Evolutionary conservation across 2,797 vertebrate genomes (phyloP).

Genomic region (Tokudaia tokunoshimensis): DNA sequence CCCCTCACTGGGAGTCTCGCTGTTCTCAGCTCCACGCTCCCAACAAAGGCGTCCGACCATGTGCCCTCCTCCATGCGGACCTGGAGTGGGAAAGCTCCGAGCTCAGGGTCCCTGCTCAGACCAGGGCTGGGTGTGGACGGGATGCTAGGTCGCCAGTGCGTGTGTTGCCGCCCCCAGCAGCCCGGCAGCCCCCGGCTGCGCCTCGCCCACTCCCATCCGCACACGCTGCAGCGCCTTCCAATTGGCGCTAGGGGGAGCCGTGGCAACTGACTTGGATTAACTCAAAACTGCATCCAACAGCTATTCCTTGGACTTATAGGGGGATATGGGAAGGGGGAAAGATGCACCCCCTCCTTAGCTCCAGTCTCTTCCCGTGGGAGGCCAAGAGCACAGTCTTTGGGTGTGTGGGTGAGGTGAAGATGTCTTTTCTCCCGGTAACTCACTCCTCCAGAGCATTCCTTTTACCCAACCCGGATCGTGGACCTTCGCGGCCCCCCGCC

Average conservation of each 20-base stretch:
- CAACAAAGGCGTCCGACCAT: conserved; percentile 78
- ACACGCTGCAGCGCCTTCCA: conserved; percentile 38
- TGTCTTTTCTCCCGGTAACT: conserved; percentile 53
- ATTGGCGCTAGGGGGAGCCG: conserved; percentile 86
- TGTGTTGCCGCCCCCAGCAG: neutral
- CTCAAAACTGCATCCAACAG: conserved; percentile 29
- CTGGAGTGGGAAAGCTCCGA: neutral
- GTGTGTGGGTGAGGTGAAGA: conserved; percentile 43
- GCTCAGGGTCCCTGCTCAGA: neutral
- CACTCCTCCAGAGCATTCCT: neutral
- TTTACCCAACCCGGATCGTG: neutral
- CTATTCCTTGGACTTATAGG: conserved; percentile 52
- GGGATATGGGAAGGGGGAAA: conserved; percentile 21
- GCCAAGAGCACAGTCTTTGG: conserved; percentile 50
- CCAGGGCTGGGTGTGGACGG: neutral
- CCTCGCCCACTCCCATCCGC: conserved; percentile 72
- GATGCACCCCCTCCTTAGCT: conserved; percentile 36
- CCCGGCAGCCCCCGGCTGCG: neutral
- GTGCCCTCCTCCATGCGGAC: conserved; percentile 8
- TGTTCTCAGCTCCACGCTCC: neutral
- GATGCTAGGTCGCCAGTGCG: neutral
- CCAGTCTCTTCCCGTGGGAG: conserved; percentile 55
- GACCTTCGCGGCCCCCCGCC: neutral
- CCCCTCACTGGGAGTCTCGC: neutral
- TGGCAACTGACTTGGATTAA: conserved; percentile 81